Evolutionary conservation across 2,888 invertebrate genomes (phyloP).

Genomic region (Parnassius smintheus): DNA sequence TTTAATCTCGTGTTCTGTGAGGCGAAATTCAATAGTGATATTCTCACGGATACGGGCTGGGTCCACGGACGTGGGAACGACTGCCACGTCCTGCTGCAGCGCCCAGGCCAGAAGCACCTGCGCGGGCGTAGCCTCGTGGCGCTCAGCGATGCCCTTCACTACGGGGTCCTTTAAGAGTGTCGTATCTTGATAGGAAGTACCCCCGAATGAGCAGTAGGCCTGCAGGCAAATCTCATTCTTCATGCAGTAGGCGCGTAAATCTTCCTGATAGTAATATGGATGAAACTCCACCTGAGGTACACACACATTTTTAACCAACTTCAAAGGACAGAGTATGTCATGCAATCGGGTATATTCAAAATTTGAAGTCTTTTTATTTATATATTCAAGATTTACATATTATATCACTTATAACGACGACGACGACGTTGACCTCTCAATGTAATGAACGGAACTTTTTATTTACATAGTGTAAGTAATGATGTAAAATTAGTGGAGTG

Average conservation of each 20-base stretch:
- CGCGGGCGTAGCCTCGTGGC: conserved; percentile 79
- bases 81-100: conserved; percentile 85
- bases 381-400: no score
- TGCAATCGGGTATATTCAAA: no score
- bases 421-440: no score
- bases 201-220: conserved; percentile 90
- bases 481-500: no score
- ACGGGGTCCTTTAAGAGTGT: conserved; percentile 78
- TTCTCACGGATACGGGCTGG: conserved; percentile 81
- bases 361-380: no score
- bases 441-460: no score
- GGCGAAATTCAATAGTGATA: conserved; percentile 79
- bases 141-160: conserved; percentile 81
- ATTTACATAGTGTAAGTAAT: no score
- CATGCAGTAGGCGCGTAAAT: not conserved
- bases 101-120: conserved; percentile 89
- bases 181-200: conserved; percentile 62
- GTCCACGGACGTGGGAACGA: conserved; percentile 84
- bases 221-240: conserved; percentile 59
- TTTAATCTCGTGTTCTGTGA: conserved; percentile 47
- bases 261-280: not conserved
- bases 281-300: not conserved
- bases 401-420: no score
- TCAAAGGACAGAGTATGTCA: no score
- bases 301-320: no score